phyloP scores from a whole-genome alignment of 2,113 vertebrate species.

The Epinephelus fuscoguttatus region DNA sequence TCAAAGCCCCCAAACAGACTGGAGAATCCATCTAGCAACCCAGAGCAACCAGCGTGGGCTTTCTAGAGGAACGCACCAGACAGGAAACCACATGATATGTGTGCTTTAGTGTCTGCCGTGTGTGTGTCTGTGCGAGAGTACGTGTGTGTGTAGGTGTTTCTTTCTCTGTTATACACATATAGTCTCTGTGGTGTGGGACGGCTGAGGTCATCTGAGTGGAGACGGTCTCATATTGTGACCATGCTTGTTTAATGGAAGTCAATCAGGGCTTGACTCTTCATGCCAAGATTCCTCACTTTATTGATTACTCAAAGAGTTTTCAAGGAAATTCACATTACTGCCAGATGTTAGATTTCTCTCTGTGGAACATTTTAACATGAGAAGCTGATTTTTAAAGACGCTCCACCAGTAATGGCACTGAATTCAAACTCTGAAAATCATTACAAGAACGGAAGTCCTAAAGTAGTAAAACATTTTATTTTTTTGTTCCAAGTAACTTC shows the following conservation, averaged over 20 bases:
- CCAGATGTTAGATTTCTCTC: conserved; percentile 51
- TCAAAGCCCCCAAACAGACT: conserved; percentile 74
- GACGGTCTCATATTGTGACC: conserved; percentile 51
- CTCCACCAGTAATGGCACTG: neutral
- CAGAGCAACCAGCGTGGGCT: conserved; percentile 73
- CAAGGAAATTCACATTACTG: conserved; percentile 31
- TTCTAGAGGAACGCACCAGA: conserved; percentile 76
- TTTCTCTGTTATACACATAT: conserved; percentile 77
- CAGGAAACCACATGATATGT: conserved; percentile 82
- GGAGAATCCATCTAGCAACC: conserved; percentile 80
- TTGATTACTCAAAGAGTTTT: conserved; percentile 58
- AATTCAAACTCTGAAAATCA: conserved; percentile 6
- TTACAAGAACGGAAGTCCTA: conserved; percentile 6
- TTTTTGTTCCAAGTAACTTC: conserved; percentile 27
- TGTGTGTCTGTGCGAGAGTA: conserved; percentile 10
- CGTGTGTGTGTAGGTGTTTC: conserved; percentile 64
- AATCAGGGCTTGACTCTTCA: conserved; percentile 29
- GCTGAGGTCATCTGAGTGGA: conserved; percentile 79
- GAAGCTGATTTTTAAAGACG: neutral
- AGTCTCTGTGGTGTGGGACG: conserved; percentile 63
- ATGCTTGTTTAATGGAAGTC: conserved; percentile 59
- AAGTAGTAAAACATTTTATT: conserved; percentile 17
- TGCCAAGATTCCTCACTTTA: conserved; percentile 51
- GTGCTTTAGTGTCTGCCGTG: conserved; percentile 73
- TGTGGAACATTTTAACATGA: conserved; percentile 16